Evolutionary conservation across 2,888 invertebrate species (phyloP), one percentile per base, ranked within the genome.

Genomic region (Congeria kusceri): DNA sequence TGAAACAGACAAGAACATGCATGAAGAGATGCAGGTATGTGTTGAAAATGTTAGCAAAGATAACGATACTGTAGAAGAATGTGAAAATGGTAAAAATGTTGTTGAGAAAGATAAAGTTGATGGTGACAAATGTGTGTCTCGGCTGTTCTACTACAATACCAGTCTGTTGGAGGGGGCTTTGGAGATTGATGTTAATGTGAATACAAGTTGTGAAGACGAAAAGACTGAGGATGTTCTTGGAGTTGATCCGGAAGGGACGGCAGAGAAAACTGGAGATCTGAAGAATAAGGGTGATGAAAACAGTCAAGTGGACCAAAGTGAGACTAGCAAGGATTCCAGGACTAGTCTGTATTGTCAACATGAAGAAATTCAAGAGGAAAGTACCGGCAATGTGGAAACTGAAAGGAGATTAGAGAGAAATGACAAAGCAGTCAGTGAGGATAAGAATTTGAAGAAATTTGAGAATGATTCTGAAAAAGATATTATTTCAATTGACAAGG

Each of bases 111-210:
- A 53, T 53, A 20, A 20, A n/a, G 23, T 2, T 23, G 53, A 53
- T 9, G 53, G 7, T n/a, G 20, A 25, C 9, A 53, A 1, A 4
- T 11, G 25, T 5, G 53, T 53, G 11, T 53, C 53, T 18, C 20
- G 53, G 20, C 25, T 29, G 11, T 28, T 49, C 20, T 47, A 46
- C 49, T 58, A 29, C 47, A 23, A 73, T 73, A 68, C 67, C 7
- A 65, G 56, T 59, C 29, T 69, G 29, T 70, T 57, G n/a, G 66
- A 74, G 27, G 74, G 65, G 28, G 65, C 28, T 23, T 59, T 75
- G 18, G 68, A 72, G 56, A 72, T 63, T 53, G 71, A 63, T 57
- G 29, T 66, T 7, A 61, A 61, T 23, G 23, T 59, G 59, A 49
- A n/a, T n/a, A n/a, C n/a, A n/a, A n/a, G n/a, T n/a, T n/a, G n/a